These are phyloP conservation scores for Nomada ruficornis DNA, from an alignment of 2,888 invertebrate genomes.

Conservation along the genomic window DNA sequence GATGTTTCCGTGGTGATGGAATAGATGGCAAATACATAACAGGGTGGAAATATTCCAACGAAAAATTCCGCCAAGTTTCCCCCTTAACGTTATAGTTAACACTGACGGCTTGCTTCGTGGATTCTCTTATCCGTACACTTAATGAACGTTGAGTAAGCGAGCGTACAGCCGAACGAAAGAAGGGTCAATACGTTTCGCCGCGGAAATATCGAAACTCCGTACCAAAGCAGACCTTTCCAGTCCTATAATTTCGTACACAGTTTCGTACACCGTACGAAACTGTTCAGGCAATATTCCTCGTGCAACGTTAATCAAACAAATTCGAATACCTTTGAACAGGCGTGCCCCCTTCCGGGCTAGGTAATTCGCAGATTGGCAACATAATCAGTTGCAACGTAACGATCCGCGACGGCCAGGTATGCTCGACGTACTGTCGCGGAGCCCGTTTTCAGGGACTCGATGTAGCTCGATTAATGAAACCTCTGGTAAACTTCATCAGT, in stretches of 20 bases:
- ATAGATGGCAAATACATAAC: not conserved
- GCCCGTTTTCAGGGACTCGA: slow-evolving; percentile 37
- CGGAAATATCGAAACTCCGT: too few species aligned
- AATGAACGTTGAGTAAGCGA: too few species aligned
- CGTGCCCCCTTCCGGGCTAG: not conserved
- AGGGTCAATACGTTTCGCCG: too few species aligned
- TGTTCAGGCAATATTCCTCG: not conserved
- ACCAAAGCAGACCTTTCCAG: too few species aligned
- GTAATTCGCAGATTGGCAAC: slow-evolving; percentile 29
- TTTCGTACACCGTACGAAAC: not conserved
- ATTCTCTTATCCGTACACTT: too few species aligned
- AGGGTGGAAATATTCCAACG: too few species aligned
- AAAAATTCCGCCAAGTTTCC: too few species aligned
- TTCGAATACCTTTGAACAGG: slow-evolving; percentile 31
- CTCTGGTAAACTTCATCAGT: slow-evolving; percentile 49
- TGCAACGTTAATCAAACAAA: slow-evolving; percentile 24
- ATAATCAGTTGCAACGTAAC: slow-evolving; percentile 59
- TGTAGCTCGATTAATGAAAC: slow-evolving; percentile 49
- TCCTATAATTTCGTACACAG: not conserved
- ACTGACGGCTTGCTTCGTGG: too few species aligned
- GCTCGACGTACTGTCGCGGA: slow-evolving; percentile 39
- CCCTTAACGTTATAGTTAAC: too few species aligned
- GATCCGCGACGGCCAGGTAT: slow-evolving; percentile 33
- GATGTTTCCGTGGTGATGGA: not conserved
- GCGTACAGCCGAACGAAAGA: too few species aligned